phyloP scores from a whole-genome alignment of 2,888 invertebrate species.

The Eueremaeus valkanovi region DNA sequence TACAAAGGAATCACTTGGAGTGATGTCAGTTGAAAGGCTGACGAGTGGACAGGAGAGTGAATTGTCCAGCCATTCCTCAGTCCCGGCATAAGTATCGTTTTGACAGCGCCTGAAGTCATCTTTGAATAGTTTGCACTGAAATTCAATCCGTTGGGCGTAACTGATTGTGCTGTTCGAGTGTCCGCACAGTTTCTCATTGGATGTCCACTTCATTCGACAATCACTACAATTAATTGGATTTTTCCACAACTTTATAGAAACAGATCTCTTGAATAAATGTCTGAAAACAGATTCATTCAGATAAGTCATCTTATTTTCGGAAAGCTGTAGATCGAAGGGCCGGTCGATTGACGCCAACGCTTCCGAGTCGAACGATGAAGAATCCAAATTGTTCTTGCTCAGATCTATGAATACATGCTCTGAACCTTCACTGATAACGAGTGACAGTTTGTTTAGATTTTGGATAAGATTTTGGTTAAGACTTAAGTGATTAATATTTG shows the following conservation, averaged over 20 bases:
- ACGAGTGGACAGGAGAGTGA: slow-evolving; percentile 10
- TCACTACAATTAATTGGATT: slow-evolving; percentile 38
- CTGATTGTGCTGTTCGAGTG: background rate
- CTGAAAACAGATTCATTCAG: slow-evolving; percentile 25
- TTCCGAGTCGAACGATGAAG: slow-evolving; percentile 10
- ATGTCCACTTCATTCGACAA: slow-evolving; percentile 36
- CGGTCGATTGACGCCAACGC: background rate
- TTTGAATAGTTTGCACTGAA: slow-evolving; percentile 29
- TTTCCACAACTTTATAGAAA: slow-evolving; percentile 19
- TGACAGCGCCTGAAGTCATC: background rate
- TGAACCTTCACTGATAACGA: background rate
- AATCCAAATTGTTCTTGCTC: slow-evolving; percentile 16
- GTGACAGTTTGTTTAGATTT: background rate
- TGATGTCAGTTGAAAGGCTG: background rate
- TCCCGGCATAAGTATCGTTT: background rate
- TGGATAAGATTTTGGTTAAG: background rate
- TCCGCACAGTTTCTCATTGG: slow-evolving; percentile 12
- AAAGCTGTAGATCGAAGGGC: slow-evolving; percentile 37
- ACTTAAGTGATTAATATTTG: background rate
- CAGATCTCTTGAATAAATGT: slow-evolving; percentile 19
- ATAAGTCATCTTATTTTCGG: slow-evolving; percentile 24
- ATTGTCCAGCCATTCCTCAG: background rate
- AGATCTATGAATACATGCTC: slow-evolving; percentile 22
- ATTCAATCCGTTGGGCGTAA: slow-evolving; percentile 26
- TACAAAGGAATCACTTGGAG: background rate